phyloP scores from a whole-genome alignment of 2,888 invertebrate genomes.

The Agrotis ipsilon region DNA sequence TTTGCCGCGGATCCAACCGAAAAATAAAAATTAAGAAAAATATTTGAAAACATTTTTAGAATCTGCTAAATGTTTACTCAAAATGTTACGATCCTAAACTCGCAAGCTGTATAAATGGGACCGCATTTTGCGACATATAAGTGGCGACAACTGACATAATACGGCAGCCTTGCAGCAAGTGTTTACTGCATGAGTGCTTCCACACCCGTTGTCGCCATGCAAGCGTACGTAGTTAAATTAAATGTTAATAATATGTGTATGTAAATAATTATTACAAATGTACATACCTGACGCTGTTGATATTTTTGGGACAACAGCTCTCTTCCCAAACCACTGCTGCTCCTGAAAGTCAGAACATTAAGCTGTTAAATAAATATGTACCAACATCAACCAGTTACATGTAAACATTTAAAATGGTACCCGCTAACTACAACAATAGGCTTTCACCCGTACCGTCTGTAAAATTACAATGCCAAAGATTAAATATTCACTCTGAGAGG shows the following conservation, averaged over 20 bases:
- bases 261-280: not conserved
- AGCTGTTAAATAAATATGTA: not conserved
- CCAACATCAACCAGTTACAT: not conserved
- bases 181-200: slow-evolving; percentile 9
- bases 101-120: slow-evolving; percentile 24
- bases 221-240: not conserved
- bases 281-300: too few species aligned
- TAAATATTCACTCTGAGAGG: slow-evolving; percentile 13
- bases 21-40: too few species aligned
- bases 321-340: too few species aligned
- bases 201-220: not conserved
- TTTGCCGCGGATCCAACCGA: too few species aligned
- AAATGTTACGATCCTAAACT: slow-evolving; percentile 12
- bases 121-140: slow-evolving; percentile 2
- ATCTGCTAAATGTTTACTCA: not conserved
- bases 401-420: not conserved
- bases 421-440: not conserved
- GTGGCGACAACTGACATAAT: slow-evolving; percentile 30
- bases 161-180: slow-evolving; percentile 1
- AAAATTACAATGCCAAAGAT: slow-evolving; percentile 6
- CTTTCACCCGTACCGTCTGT: not conserved
- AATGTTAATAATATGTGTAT: not conserved
- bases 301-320: too few species aligned
- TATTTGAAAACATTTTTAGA: not conserved
- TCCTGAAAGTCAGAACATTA: too few species aligned